phyloP scores from a whole-genome alignment of 1,140 invertebrate species.

The Diorhabda sublineata region DNA sequence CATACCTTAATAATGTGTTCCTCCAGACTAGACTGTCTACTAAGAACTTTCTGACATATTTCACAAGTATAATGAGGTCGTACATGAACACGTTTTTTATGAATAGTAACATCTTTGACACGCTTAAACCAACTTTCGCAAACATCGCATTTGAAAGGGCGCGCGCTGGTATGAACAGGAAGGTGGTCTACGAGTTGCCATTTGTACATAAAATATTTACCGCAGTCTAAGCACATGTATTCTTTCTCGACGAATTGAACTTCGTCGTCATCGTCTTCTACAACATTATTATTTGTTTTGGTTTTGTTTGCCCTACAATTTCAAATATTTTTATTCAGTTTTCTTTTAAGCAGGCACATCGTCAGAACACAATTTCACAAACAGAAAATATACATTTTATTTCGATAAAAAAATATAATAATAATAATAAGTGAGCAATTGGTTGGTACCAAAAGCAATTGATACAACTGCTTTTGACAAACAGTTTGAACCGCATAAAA shows the following conservation, averaged over 20 bases:
- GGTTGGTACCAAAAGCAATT: too few species aligned
- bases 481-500: too few species aligned
- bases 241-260: slow-evolving; percentile 2
- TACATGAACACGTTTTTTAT: slow-evolving; percentile 45
- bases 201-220: slow-evolving; percentile 55
- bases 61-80: too few species aligned
- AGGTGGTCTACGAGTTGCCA: slow-evolving; percentile 56
- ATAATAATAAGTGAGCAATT: too few species aligned
- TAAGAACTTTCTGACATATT: too few species aligned
- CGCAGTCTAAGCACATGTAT: slow-evolving; percentile 45
- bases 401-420: too few species aligned
- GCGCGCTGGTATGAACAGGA: slow-evolving; percentile 56
- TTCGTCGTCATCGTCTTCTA: background rate
- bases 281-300: too few species aligned
- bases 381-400: too few species aligned
- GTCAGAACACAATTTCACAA: background rate
- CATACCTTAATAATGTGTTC: too few species aligned
- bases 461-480: too few species aligned
- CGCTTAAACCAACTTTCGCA: slow-evolving; percentile 46
- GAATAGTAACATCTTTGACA: slow-evolving; percentile 41
- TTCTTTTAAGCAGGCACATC: background rate
- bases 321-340: background rate
- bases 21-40: too few species aligned
- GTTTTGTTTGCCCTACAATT: too few species aligned
- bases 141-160: slow-evolving; percentile 53